These are phyloP conservation scores for Molossus molossus DNA, from an alignment of 2,797 vertebrate species.

Conservation along the genomic window DNA sequence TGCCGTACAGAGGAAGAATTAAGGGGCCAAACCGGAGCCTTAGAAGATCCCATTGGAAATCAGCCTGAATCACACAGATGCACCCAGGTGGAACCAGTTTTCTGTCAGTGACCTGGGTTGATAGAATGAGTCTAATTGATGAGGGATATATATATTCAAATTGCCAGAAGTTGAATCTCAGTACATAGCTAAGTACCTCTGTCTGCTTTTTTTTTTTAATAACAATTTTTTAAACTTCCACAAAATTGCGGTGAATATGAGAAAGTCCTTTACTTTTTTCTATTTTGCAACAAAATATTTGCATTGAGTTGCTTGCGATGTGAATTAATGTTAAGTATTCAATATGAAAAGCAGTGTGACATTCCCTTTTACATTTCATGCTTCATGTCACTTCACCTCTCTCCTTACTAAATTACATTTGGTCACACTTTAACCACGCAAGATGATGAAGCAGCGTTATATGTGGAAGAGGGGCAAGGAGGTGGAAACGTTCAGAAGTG, in stretches of 20 bases:
- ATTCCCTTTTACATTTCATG: constrained; percentile 83
- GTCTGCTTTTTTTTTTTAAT: constrained; percentile 54
- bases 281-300: constrained; percentile 77
- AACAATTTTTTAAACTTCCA: not conserved
- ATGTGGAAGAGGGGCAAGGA: constrained; percentile 63
- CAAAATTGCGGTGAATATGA: not conserved
- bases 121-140: not conserved
- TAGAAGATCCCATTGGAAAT: not conserved
- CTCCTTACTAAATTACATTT: constrained; percentile 80
- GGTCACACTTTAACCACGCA: constrained; percentile 72
- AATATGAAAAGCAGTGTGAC: constrained; percentile 75
- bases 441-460: constrained; percentile 55
- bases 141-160: not conserved
- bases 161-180: constrained; percentile 5
- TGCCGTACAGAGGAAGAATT: not conserved
- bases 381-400: constrained; percentile 66
- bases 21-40: not conserved
- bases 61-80: not conserved
- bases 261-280: constrained; percentile 45
- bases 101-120: not conserved
- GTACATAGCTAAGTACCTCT: not conserved
- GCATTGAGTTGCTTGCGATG: constrained; percentile 63
- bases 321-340: constrained; percentile 77
- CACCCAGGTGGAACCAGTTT: not conserved
- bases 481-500: constrained; percentile 45